Evolutionary conservation across 2,797 vertebrate species (phyloP), one percentile per base, ranked within the genome.

Genomic region (Silurus aristotelis): DNA sequence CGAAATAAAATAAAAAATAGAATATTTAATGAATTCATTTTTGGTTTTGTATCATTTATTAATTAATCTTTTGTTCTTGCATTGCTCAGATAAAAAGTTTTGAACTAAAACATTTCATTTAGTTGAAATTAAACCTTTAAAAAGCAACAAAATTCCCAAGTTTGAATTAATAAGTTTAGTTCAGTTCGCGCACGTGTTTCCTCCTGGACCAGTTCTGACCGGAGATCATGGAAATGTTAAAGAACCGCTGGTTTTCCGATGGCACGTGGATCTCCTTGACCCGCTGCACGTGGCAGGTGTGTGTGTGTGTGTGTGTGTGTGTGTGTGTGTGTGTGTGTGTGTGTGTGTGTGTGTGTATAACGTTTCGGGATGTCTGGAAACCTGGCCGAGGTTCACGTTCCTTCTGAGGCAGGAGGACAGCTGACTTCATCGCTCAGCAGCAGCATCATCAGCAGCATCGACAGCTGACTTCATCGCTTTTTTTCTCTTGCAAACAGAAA

Each of bases 391-490:
- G 88, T 82, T 85, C 71, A 66, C 83, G 85, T 89, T 87, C 84
- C 80, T 83, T 22, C 76, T 27, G 71, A 82, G 85, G 85, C 86
- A 85, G 80, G 80, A 82, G 58, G 80, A 86, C 88, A 89, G 86
- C 84, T 89, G 89, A 48, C 77, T 80, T 84, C 58, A 83, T 84
- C 75, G 58, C 76, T 84, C 87, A 91, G 76, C 60, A 20, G n/a
- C n/a, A n/a, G n/a, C n/a, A n/a, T n/a, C n/a, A n/a, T n/a, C n/a
- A n/a, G n/a, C n/a, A n/a, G n/a, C n/a, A n/a, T n/a, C n/a, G 80
- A 86, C 88, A 89, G 86, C 84, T 89, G 89, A 48, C 77, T 80
- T 84, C 58, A 83, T 84, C 75, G 58, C 31, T 22, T 79, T 78
- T 63, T 55, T 80, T 25, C 25, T 19, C 55, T 19, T 1, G 25